Evolutionary conservation across 2,113 vertebrate genomes (phyloP).

Genomic region (Channa argus): DNA sequence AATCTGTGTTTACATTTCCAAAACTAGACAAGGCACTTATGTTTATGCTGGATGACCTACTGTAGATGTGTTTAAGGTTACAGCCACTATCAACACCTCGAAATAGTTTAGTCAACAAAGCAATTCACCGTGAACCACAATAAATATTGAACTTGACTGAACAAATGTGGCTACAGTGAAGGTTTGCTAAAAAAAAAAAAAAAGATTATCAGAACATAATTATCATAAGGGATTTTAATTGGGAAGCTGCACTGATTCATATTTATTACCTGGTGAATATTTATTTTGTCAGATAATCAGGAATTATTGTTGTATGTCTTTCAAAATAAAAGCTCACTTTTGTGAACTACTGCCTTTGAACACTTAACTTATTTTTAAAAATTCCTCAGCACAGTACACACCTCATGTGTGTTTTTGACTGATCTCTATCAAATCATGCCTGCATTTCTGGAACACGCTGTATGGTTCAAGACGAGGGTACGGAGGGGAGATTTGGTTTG

Average conservation of each 20-base stretch:
- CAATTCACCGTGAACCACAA: background rate
- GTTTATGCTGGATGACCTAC: background rate
- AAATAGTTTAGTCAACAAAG: conserved; percentile 1
- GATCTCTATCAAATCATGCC: conserved; percentile 23
- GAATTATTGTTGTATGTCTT: background rate
- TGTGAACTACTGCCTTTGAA: background rate
- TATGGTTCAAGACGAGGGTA: conserved; percentile 43
- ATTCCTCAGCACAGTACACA: conserved; percentile 6
- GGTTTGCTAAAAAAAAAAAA: too few relatives aligned
- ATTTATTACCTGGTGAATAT: background rate
- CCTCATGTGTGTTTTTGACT: conserved; percentile 30
- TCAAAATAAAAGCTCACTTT: conserved; percentile 16
- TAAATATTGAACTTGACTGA: background rate
- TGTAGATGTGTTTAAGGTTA: background rate
- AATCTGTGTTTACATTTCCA: background rate
- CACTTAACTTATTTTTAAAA: background rate
- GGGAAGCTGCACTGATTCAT: background rate
- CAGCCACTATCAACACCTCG: background rate
- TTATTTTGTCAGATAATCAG: background rate
- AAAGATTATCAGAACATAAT: background rate
- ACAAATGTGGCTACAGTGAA: background rate
- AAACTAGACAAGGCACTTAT: background rate
- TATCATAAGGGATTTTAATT: background rate
- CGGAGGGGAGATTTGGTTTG: conserved; percentile 40
- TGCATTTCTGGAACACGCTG: conserved; percentile 41